Percentiles rank a stretch among this genome's conserved stretches.
These are phyloP conservation scores for Coronaproctus castanopsis DNA, from an alignment of 2,888 invertebrate species.

Conservation along the genomic window DNA sequence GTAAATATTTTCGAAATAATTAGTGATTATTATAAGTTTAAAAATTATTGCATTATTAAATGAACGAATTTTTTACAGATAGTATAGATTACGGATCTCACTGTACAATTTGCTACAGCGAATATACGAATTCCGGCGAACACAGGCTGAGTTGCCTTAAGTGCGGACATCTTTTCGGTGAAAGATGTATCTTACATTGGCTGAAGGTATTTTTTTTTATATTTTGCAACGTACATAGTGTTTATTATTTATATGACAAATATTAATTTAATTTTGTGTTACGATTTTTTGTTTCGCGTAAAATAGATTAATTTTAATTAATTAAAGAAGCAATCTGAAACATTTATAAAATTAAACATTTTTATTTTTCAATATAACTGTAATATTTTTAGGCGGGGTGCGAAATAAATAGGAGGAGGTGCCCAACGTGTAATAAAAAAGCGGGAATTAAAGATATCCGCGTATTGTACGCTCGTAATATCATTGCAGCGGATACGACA, in stretches of 20 bases:
- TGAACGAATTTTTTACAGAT: too few relatives aligned
- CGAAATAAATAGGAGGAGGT: conserved; percentile 35
- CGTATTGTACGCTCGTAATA: conserved; percentile 52
- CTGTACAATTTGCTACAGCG: conserved; percentile 75
- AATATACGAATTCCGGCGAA: conserved; percentile 66
- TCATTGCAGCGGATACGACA: conserved; percentile 55
- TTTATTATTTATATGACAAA: too few relatives aligned
- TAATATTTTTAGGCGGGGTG: conserved; percentile 16
- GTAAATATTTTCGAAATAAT: too few relatives aligned
- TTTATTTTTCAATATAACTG: background rate
- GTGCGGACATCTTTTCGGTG: conserved; percentile 85
- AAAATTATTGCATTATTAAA: too few relatives aligned
- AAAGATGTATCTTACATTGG: conserved; percentile 59
- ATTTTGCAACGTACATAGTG: background rate
- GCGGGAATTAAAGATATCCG: conserved; percentile 48
- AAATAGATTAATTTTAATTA: too few relatives aligned
- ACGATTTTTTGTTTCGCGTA: too few relatives aligned
- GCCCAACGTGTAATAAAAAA: conserved; percentile 73
- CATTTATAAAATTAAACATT: background rate
- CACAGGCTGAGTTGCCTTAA: conserved; percentile 70
- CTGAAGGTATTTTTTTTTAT: conserved; percentile 30
- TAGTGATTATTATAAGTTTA: too few relatives aligned
- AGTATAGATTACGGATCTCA: conserved; percentile 47
- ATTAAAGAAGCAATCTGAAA: background rate
- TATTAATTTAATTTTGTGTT: too few relatives aligned